Evolutionary conservation across 2,113 vertebrate genomes (phyloP).

Genomic region (Sakesphorus luctuosus): DNA sequence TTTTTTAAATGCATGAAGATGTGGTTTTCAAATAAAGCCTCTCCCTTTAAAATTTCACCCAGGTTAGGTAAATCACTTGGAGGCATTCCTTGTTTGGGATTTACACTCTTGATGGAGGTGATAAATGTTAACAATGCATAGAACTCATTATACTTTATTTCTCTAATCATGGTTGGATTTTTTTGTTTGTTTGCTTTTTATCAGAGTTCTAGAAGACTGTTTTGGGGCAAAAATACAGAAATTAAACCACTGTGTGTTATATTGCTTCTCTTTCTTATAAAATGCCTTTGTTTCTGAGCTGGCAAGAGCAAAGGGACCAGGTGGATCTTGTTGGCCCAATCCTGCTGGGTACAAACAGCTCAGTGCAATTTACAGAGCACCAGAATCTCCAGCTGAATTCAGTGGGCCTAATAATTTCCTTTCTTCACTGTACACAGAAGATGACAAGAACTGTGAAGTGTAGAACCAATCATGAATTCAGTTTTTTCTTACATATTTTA

Average conservation of each 20-base stretch:
- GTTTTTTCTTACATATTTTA: constrained; percentile 12
- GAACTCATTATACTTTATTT: background rate
- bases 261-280: background rate
- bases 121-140: background rate
- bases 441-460: constrained; percentile 1
- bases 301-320: background rate
- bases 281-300: background rate
- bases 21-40: background rate
- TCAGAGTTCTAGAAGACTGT: background rate
- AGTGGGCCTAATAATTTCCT: background rate
- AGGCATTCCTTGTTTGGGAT: background rate
- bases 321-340: background rate
- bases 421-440: background rate
- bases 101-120: background rate
- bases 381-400: background rate
- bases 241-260: background rate
- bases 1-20: background rate
- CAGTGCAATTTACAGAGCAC: background rate
- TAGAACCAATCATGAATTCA: background rate
- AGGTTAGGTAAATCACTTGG: background rate
- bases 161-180: constrained; percentile 1
- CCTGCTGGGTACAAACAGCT: background rate
- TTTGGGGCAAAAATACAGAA: background rate
- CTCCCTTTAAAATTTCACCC: background rate
- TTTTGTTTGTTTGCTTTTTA: constrained; percentile 22